Base-by-base conservation (phyloP, 92 coral and sea anemone species). In the Actinostola sp. region DNA sequence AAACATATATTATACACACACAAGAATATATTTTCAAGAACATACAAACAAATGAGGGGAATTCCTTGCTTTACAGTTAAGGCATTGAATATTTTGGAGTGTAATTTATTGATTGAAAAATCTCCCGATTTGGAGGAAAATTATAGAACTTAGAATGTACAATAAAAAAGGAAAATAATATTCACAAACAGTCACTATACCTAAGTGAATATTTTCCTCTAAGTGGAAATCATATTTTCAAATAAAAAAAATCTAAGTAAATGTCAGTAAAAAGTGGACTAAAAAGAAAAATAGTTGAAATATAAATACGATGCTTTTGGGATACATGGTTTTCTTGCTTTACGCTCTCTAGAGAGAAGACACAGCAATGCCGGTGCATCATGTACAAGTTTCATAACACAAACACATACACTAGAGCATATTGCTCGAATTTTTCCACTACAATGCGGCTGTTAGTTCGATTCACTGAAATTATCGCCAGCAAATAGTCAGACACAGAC, bases 121-220 rank as follows among this genome's bases (percentile, higher is more conserved):
- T n/a, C n/a, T n/a, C n/a, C n/a, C n/a, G n/a, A n/a, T n/a, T n/a
- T 45, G 32, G 50, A 53, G 44, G 51, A 21, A 66, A 66, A 66
- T 44, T 39, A 66, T 36, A 66, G 3, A 26, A 25, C 0, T 63
- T 24, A 23, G 23, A 62, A 57, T 57, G 59, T 66, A 66, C 60
- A 66, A 48, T 28, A 66, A 43, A 28, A 48, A 10, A 17, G 21
- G 14, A 66, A 66, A 49, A 66, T 48, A 48, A 20, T 31, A 27
- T 16, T 45, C n/a, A 12, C 1, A 41, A 45, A 0, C 11, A 11
- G 45, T 34, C 34, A 66, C 29, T 48, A 39, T 17, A 43, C 72
- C 31, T 44, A 10, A 42, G 0, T 66, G 72, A 21, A 45, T 48
- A 23, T 28, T 48, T 66, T 43, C 23, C 43, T 48, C 27, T 48